These are phyloP conservation scores for Tolypeutes matacus DNA, from an alignment of 2,797 vertebrate species.

Conservation along the genomic window DNA sequence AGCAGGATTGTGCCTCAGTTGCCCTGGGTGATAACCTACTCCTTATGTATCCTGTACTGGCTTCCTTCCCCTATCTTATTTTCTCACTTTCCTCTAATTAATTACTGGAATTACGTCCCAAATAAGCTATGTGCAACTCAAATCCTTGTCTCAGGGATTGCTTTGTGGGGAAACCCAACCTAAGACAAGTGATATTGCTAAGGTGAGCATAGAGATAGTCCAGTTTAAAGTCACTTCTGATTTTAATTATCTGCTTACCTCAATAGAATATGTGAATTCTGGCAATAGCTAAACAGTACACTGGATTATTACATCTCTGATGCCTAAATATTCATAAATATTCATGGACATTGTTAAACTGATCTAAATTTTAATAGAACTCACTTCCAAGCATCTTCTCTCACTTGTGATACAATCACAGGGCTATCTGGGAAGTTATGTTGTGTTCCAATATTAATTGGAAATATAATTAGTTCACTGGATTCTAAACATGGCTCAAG, in stretches of 20 bases:
- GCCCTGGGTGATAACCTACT: not conserved
- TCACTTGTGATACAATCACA: conserved; percentile 28
- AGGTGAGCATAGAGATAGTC: not conserved
- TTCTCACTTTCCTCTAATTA: conserved; percentile 38
- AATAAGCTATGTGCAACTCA: conserved; percentile 37
- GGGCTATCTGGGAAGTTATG: conserved; percentile 1
- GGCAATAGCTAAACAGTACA: conserved; percentile 29
- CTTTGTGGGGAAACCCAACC: not conserved
- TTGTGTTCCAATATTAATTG: conserved; percentile 25
- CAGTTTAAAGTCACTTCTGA: not conserved
- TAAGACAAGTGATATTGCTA: conserved; percentile 23
- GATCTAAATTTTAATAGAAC: conserved; percentile 31
- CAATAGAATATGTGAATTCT: conserved; percentile 1
- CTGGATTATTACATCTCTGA: not conserved
- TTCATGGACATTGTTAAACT: not conserved
- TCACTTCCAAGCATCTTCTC: not conserved
- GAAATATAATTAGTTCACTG: conserved; percentile 46
- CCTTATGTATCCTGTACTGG: not conserved
- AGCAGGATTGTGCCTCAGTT: not conserved
- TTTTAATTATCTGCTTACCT: conserved; percentile 39
- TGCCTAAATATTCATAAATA: conserved; percentile 38
- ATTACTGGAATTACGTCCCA: not conserved
- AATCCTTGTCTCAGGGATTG: not conserved
- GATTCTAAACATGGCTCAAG: conserved; percentile 10
- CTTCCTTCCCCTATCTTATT: not conserved